Evolutionary conservation across 2,888 invertebrate genomes (phyloP), one percentile per base, ranked within the genome.

Genomic region (Eupithecia insigniata): DNA sequence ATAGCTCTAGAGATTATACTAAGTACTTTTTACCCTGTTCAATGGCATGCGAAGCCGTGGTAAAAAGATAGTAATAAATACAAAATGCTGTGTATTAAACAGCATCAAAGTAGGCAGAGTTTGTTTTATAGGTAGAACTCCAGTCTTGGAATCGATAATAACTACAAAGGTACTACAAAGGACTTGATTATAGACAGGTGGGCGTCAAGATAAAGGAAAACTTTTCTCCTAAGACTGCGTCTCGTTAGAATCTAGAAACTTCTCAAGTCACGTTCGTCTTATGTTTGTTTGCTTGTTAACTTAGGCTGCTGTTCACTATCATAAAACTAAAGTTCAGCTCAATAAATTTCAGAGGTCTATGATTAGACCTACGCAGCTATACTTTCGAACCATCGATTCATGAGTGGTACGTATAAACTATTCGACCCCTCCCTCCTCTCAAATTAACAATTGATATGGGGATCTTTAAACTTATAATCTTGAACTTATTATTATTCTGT

Each of bases 221-320:
- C 46, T 46, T 46, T n/a, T 46, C n/a, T 46, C 46, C 3, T 7
- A 46, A 46, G 46, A 46, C 46, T 46, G n/a, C 46, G 46, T 46
- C 46, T n/a, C 46, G n/a, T n/a, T 46, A 46, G n/a, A 43, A 6
- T 43, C 18, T 5, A 43, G 18, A n/a, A n/a, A 0, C 46, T 46
- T 46, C 46, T n/a, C 46, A 46, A 46, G 46, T 46, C 46, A 46
- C 46, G n/a, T 46, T 8, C 46, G 46, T 2, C 46, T 2, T n/a
- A 46, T 46, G 2, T 46, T 46, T 46, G n/a, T 43, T 46, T n/a
- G 46, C 46, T 46, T n/a, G 46, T 46, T 46, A 46, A 8, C 46
- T 46, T n/a, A 46, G n/a, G 46, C n/a, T 46, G n/a, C 46, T n/a
- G 8, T 46, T 46, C 43, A 43, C 46, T 46, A 46, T 46, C 46